Evolutionary conservation across 2,797 vertebrate genomes (phyloP).

Genomic region (Gila robusta): DNA sequence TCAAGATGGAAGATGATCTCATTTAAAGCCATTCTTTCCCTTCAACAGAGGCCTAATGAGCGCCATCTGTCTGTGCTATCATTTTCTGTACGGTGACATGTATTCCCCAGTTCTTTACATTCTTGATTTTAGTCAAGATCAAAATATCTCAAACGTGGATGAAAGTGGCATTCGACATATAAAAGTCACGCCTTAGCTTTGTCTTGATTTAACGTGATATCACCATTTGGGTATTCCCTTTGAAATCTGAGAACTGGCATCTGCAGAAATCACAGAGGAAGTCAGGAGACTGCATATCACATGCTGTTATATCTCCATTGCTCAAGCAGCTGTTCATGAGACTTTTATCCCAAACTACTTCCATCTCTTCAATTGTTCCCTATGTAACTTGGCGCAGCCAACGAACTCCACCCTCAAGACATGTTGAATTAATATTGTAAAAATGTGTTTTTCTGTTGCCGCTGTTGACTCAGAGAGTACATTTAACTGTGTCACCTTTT

Average conservation of each 20-base stretch:
- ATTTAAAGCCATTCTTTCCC: slow-evolving; percentile 55
- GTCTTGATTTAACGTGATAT: slow-evolving; percentile 82
- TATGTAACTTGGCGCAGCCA: slow-evolving; percentile 65
- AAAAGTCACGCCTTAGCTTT: slow-evolving; percentile 80
- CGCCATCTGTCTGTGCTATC: slow-evolving; percentile 59
- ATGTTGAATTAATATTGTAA: slow-evolving; percentile 54
- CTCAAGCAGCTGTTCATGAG: slow-evolving; percentile 70
- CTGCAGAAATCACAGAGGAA: slow-evolving; percentile 82
- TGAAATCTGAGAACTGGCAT: slow-evolving; percentile 79
- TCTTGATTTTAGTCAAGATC: slow-evolving; percentile 74
- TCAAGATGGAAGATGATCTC: slow-evolving; percentile 42
- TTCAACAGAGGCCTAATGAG: slow-evolving; percentile 55
- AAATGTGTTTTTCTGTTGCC: slow-evolving; percentile 52
- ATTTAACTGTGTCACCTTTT: slow-evolving; percentile 39
- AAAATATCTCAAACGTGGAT: slow-evolving; percentile 72
- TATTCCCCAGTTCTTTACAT: slow-evolving; percentile 65
- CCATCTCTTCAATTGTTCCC: slow-evolving; percentile 68
- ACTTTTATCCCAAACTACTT: slow-evolving; percentile 70
- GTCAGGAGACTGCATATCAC: slow-evolving; percentile 75
- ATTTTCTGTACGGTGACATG: slow-evolving; percentile 65
- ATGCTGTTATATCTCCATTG: slow-evolving; percentile 75
- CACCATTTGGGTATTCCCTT: slow-evolving; percentile 81
- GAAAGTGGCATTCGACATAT: slow-evolving; percentile 73
- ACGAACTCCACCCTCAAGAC: slow-evolving; percentile 63
- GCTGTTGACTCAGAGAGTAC: slow-evolving; percentile 48